phyloP scores from a whole-genome alignment of 2,888 invertebrate species.

The Embidobia sp. region DNA sequence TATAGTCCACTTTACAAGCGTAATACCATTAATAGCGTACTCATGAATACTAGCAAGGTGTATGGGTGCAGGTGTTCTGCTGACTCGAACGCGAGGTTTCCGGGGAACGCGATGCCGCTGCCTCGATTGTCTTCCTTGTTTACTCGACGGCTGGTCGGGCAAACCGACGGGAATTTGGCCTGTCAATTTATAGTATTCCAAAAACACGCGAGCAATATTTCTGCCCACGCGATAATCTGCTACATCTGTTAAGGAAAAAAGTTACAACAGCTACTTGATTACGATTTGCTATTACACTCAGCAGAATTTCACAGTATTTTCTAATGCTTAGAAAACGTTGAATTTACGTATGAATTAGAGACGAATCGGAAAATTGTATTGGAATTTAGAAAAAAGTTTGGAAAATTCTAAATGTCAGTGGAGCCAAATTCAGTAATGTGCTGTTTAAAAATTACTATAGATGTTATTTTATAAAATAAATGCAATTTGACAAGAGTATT shows the following conservation, averaged over 20 bases:
- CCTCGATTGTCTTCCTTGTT: conserved; percentile 77
- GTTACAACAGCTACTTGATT: neutral
- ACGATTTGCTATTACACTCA: no score
- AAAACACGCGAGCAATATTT: conserved; percentile 88
- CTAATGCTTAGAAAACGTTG: no score
- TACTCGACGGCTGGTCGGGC: conserved; percentile 78
- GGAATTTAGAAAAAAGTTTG: no score
- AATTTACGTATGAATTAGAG: no score
- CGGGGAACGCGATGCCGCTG: conserved; percentile 74
- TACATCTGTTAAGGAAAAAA: conserved; percentile 23
- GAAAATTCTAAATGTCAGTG: no score
- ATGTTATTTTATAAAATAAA: no score
- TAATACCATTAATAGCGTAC: conserved; percentile 66
- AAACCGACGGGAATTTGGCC: conserved; percentile 85
- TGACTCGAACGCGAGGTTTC: conserved; percentile 76
- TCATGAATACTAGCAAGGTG: conserved; percentile 79
- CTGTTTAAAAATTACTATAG: no score
- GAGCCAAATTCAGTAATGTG: no score
- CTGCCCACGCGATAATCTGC: conserved; percentile 90
- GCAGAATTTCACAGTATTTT: no score
- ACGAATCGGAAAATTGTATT: no score
- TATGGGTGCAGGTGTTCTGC: conserved; percentile 78
- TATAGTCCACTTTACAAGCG: conserved; percentile 4
- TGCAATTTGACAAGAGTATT: no score
- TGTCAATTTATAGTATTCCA: conserved; percentile 90